Evolutionary conservation across 2,888 invertebrate species (phyloP).

Genomic region (Amaurobius ferox): DNA sequence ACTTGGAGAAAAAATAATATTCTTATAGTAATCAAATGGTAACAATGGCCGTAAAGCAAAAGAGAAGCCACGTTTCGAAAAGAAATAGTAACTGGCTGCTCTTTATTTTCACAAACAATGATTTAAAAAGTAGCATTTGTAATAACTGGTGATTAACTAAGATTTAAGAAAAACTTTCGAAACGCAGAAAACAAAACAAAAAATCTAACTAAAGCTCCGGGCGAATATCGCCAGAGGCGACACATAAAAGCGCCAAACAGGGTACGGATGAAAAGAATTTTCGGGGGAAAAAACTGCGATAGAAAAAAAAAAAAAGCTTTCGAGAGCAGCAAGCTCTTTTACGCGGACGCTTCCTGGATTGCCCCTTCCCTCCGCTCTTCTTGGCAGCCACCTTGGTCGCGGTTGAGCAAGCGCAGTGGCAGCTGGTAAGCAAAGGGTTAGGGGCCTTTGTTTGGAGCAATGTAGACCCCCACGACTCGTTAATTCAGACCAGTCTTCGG

Average conservation of each 20-base stretch:
- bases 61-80: background rate
- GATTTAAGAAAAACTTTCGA: background rate
- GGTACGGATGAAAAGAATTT: conserved; percentile 8
- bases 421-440: conserved; percentile 70
- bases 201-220: background rate
- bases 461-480: conserved; percentile 35
- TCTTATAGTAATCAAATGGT: no score
- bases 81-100: background rate
- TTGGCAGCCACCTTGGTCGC: conserved; percentile 31
- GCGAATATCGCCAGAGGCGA: background rate
- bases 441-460: conserved; percentile 62
- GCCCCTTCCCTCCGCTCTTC: conserved; percentile 27
- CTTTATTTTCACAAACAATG: background rate
- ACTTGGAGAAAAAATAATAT: no score
- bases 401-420: conserved; percentile 58
- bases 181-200: background rate
- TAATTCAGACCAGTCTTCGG: conserved; percentile 51
- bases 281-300: conserved; percentile 13
- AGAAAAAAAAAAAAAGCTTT: conserved; percentile 22
- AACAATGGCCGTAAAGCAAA: no score
- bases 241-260: background rate
- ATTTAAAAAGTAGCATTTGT: background rate
- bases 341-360: conserved; percentile 24
- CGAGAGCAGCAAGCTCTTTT: conserved; percentile 38
- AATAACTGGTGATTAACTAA: conserved; percentile 4